A percentile compares a stretch with the other conserved stretches of the same genome.
Evolutionary conservation across 2,113 vertebrate species (phyloP).

Genomic region (Semnopithecus entellus): DNA sequence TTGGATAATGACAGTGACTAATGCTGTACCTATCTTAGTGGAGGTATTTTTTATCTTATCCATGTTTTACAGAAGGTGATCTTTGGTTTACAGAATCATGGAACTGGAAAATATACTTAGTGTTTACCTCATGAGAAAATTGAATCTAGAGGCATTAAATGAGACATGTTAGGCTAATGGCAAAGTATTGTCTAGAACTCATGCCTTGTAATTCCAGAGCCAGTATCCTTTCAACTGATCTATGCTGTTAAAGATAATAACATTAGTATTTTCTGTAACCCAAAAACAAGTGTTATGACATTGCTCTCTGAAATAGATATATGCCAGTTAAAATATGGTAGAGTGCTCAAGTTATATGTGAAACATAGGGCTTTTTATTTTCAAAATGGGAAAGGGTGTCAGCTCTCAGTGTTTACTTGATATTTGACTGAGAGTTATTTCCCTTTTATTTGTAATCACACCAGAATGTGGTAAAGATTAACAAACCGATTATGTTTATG

Average conservation of each 20-base stretch:
- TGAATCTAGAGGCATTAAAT: not conserved
- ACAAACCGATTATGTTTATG: not conserved
- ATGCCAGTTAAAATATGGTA: constrained; percentile 59
- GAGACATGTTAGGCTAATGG: not conserved
- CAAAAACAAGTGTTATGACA: constrained; percentile 64
- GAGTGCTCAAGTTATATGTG: constrained; percentile 46
- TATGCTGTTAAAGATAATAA: constrained; percentile 18
- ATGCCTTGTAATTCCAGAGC: not conserved
- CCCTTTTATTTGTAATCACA: not conserved
- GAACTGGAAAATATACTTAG: constrained; percentile 42
- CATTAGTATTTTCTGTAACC: constrained; percentile 56
- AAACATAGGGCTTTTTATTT: constrained; percentile 4
- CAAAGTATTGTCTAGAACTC: not conserved
- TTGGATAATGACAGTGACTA: constrained; percentile 80
- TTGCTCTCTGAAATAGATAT: constrained; percentile 65
- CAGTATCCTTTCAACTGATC: not conserved
- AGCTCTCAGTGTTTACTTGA: not conserved
- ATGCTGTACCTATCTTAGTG: constrained; percentile 70
- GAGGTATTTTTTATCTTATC: constrained; percentile 75
- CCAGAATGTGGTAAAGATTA: not conserved
- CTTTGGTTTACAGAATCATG: constrained; percentile 49
- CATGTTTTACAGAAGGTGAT: constrained; percentile 74
- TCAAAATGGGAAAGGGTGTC: not conserved
- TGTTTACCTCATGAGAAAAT: constrained; percentile 8
- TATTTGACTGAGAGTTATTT: constrained; percentile 10